phyloP scores from a whole-genome alignment of 2,797 vertebrate species.

The Gallinago solitaria region DNA sequence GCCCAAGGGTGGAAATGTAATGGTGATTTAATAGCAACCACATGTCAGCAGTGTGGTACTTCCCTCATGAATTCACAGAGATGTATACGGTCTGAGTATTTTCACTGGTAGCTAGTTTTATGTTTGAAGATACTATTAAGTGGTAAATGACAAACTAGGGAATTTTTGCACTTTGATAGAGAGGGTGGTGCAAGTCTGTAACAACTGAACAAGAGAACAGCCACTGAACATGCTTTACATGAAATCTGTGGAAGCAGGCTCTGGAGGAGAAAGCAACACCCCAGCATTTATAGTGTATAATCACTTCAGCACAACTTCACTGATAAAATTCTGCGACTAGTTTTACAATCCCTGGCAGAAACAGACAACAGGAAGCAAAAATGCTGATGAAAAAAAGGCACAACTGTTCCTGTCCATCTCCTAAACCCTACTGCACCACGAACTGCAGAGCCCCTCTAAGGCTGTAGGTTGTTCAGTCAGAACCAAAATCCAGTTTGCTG shows the following conservation, averaged over 20 bases:
- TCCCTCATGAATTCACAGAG: not conserved
- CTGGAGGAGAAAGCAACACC: not conserved
- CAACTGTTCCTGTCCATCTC: not conserved
- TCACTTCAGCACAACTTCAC: not conserved
- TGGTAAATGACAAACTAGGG: not conserved
- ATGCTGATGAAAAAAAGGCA: not conserved
- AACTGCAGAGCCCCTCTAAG: not conserved
- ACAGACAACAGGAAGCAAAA: not conserved
- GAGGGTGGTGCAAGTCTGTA: not conserved
- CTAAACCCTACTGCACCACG: not conserved
- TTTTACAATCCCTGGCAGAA: not conserved
- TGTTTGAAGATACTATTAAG: not conserved
- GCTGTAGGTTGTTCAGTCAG: not conserved
- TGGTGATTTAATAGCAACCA: not conserved
- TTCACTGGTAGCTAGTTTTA: not conserved
- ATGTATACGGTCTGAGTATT: not conserved
- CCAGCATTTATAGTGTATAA: not conserved
- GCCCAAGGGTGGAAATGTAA: not conserved
- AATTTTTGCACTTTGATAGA: not conserved
- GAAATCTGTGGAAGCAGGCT: not conserved
- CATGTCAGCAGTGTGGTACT: not conserved
- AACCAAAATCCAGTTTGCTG: not conserved
- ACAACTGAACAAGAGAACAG: not conserved
- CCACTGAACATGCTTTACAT: not conserved
- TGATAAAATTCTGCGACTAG: not conserved